These are phyloP conservation scores for Drosophila miranda DNA, from an alignment of 1,140 invertebrate genomes.

Conservation along the genomic window DNA sequence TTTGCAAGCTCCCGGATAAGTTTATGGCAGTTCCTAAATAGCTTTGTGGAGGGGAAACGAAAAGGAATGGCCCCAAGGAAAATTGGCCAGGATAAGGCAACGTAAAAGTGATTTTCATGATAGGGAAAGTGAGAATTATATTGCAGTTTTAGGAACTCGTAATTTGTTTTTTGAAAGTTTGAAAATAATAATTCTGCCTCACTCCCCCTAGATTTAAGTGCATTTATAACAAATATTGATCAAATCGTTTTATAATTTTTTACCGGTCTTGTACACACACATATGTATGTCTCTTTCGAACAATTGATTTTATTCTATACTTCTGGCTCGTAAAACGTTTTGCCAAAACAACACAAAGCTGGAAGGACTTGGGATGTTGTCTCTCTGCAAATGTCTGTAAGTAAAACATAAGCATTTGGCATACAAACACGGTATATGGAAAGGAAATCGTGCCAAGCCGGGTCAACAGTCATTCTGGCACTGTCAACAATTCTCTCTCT, in stretches of 20 bases:
- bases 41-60: not conserved
- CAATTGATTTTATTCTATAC: slow-evolving; percentile 36
- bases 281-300: not conserved
- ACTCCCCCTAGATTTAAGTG: too few relatives aligned
- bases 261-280: too few relatives aligned
- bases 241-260: too few relatives aligned
- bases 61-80: not conserved
- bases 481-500: slow-evolving; percentile 11
- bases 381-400: slow-evolving; percentile 40
- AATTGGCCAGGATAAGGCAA: not conserved
- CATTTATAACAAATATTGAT: too few relatives aligned
- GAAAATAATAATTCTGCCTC: not conserved
- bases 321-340: slow-evolving; percentile 43
- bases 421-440: slow-evolving; percentile 34
- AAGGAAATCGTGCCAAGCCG: slow-evolving; percentile 44
- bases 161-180: not conserved
- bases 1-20: slow-evolving; percentile 6
- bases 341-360: slow-evolving; percentile 20
- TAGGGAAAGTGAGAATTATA: not conserved
- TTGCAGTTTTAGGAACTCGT: not conserved
- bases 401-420: slow-evolving; percentile 46
- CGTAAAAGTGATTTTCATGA: not conserved
- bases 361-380: slow-evolving; percentile 19
- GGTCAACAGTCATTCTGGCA: slow-evolving; percentile 27
- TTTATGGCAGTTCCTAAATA: slow-evolving; percentile 3